These are phyloP conservation scores for Heliothis subflexa DNA, from an alignment of 1,140 invertebrate species.

Conservation along the genomic window DNA sequence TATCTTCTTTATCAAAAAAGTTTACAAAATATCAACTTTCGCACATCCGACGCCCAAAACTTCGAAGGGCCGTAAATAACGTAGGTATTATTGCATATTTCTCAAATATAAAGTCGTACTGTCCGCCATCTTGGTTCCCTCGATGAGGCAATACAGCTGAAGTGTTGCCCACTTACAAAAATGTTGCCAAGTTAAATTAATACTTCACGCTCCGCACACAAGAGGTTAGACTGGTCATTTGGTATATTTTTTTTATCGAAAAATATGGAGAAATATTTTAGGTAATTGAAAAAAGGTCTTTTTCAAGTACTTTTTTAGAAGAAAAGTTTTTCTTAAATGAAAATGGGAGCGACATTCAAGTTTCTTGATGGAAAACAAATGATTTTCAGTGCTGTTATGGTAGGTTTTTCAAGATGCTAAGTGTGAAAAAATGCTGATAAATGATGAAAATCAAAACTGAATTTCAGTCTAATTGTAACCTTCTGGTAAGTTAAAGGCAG, in stretches of 20 bases:
- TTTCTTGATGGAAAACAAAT: too few species aligned
- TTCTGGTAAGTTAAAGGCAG: too few species aligned
- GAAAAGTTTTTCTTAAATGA: too few species aligned
- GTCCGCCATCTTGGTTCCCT: slow-evolving; percentile 38
- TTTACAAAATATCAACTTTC: background rate
- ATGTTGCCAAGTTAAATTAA: slow-evolving; percentile 48
- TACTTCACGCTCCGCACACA: slow-evolving; percentile 39
- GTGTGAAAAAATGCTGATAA: too few species aligned
- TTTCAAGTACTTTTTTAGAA: too few species aligned
- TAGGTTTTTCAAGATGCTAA: too few species aligned
- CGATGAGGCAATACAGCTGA: slow-evolving; percentile 46
- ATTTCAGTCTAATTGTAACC: too few species aligned
- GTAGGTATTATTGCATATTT: slow-evolving; percentile 48
- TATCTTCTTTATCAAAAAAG: background rate
- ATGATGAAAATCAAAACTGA: too few species aligned
- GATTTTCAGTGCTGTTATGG: too few species aligned
- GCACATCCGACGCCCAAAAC: background rate
- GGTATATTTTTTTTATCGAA: slow-evolving; percentile 3
- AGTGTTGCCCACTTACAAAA: slow-evolving; percentile 48
- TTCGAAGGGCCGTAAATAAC: slow-evolving; percentile 40
- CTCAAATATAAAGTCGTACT: slow-evolving; percentile 36
- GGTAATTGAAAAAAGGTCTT: background rate
- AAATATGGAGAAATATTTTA: slow-evolving; percentile 4
- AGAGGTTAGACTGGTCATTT: slow-evolving; percentile 36
- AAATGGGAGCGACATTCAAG: too few species aligned